Percentiles rank a stretch among this genome's conserved stretches.
phyloP scores from a whole-genome alignment of 2,113 vertebrate species.

The Carassius auratus region DNA sequence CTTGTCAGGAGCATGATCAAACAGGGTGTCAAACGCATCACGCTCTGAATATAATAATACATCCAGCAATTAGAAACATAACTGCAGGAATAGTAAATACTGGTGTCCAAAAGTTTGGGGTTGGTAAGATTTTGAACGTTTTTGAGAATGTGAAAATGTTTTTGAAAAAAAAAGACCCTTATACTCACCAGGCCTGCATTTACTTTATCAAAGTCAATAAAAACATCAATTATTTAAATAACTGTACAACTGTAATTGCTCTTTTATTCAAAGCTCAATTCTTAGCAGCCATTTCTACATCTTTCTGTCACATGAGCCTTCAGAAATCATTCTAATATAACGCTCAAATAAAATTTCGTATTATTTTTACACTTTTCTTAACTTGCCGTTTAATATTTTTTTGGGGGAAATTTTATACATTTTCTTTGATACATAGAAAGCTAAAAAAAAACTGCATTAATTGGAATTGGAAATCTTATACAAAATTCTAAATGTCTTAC shows the following conservation, averaged over 20 bases:
- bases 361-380: background rate
- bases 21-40: slow-evolving; percentile 96
- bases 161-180: no score
- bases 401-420: no score
- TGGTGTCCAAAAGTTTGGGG: background rate
- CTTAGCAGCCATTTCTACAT: no score
- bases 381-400: no score
- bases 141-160: background rate
- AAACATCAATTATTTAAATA: background rate
- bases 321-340: no score
- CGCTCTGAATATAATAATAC: slow-evolving; percentile 79
- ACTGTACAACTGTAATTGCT: background rate
- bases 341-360: background rate
- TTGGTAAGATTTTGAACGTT: background rate
- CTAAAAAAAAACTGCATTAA: background rate
- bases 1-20: slow-evolving; percentile 97
- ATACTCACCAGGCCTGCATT: background rate
- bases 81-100: background rate
- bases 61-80: background rate
- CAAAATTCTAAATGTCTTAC: background rate
- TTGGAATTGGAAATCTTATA: background rate
- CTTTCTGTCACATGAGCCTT: no score
- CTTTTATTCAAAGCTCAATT: background rate
- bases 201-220: background rate
- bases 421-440: no score